Evolutionary conservation across 2,888 invertebrate genomes (phyloP).

Genomic region (Mimas tiliae): DNA sequence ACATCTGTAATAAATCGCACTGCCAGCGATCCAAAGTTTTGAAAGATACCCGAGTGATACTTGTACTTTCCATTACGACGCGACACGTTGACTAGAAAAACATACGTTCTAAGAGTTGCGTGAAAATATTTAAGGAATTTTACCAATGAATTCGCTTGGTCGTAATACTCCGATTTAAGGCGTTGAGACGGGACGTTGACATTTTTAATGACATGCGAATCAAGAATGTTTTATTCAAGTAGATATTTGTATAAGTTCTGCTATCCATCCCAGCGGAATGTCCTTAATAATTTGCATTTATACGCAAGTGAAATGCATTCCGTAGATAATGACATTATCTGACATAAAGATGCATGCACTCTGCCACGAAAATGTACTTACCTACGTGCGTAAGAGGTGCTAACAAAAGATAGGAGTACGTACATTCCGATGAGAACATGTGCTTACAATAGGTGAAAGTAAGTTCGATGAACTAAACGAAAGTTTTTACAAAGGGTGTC

Average conservation of each 20-base stretch:
- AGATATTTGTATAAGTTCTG: too few relatives aligned
- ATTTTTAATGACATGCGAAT: neutral
- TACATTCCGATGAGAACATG: constrained; percentile 72
- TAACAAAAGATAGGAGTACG: constrained; percentile 72
- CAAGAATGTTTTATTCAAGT: neutral
- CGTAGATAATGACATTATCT: neutral
- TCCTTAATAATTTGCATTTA: neutral
- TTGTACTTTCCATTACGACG: constrained; percentile 16
- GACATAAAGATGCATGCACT: neutral
- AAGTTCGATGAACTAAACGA: constrained; percentile 83
- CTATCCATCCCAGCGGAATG: neutral
- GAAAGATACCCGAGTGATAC: neutral
- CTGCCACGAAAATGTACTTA: neutral
- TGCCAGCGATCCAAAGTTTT: constrained; percentile 8
- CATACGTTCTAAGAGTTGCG: constrained; percentile 31
- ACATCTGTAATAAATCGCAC: constrained; percentile 30
- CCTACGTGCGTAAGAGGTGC: constrained; percentile 49
- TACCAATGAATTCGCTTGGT: constrained; percentile 31
- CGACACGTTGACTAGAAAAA: neutral
- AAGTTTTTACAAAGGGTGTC: constrained; percentile 70
- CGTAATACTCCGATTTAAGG: too few relatives aligned
- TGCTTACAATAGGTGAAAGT: constrained; percentile 81
- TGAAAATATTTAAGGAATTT: constrained; percentile 36
- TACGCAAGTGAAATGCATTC: neutral
- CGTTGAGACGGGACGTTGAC: neutral